Base-by-base conservation (phyloP, 2,113 vertebrate species). In the Anseranas semipalmata region DNA sequence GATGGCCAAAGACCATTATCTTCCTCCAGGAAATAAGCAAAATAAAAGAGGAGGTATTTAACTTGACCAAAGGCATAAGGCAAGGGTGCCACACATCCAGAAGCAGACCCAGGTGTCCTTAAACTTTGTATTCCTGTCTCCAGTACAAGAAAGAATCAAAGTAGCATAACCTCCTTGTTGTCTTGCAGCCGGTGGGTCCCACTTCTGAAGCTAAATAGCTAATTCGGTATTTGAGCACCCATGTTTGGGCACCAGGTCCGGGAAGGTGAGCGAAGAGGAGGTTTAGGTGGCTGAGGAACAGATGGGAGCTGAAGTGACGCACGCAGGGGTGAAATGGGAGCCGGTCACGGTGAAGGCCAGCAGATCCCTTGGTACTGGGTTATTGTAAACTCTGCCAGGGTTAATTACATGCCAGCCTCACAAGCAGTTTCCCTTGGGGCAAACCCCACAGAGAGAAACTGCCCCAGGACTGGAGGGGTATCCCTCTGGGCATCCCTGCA, bases 21-120 rank as follows among this genome's bases (percentile, higher is more conserved):
- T 58, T 60, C 45, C 46, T 58, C 22, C 32, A 27, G 33, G 30
- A 91, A 77, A 78, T 10, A 58, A 53, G 32, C 10, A 59, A 78
- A 82, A 68, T 58, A 56, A 52, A 79, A 59, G 22, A 52, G 15
- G 8, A 76, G 65, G 41, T 60, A 19, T 9, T 55, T 43, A 25
- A 45, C 50, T 65, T 58, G 24, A 83, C 45, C 37, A 46, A 80
- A 68, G 43, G 30, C 12, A 39, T 9, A 46, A 83, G 25, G 15
- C 24, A 87, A 70, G 5, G 21, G 10, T 76, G 8, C 28, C 59
- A 35, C 0, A 0, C 28, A 77, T 16, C 12, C 67, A 67, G 24
- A 88, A 33, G 6, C n/a, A 70, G 52, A 8, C 16, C 33, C 4
- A 33, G 65, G n/a, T 65, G 27, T 46, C 48, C 50, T 72, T 55